Evolutionary conservation across 2,888 invertebrate species (phyloP).

Genomic region (Cosmopolites sordidus): DNA sequence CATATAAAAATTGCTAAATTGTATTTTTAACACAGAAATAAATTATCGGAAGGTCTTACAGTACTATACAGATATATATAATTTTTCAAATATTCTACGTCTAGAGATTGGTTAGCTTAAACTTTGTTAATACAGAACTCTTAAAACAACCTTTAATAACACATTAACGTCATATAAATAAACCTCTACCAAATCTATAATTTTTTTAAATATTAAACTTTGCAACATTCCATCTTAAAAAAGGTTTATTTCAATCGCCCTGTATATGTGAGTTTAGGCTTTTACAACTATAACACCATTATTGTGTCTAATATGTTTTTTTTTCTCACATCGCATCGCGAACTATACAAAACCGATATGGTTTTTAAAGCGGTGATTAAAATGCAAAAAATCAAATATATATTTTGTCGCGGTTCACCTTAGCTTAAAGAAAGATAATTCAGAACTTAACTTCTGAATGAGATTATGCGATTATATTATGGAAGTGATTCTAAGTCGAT

Average conservation of each 20-base stretch:
- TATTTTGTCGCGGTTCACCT: no score
- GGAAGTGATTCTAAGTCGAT: no score
- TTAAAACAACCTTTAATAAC: slow-evolving; percentile 7
- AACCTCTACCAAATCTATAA: slow-evolving; percentile 4
- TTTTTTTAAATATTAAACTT: slow-evolving; percentile 2
- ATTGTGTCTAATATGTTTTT: background rate
- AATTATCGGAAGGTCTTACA: slow-evolving; percentile 10
- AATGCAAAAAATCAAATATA: background rate
- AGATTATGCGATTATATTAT: no score
- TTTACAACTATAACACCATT: slow-evolving; percentile 11
- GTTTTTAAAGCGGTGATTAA: background rate
- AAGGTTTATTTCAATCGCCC: slow-evolving; percentile 6
- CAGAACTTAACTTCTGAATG: no score
- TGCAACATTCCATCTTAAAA: slow-evolving; percentile 5
- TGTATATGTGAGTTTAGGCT: slow-evolving; percentile 4
- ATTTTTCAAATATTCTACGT: background rate
- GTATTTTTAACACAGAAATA: slow-evolving; percentile 7
- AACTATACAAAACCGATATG: background rate
- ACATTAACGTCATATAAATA: background rate
- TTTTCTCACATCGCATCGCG: background rate
- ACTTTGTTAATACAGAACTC: background rate
- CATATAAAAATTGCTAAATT: slow-evolving; percentile 10
- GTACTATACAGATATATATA: slow-evolving; percentile 10
- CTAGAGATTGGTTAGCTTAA: slow-evolving; percentile 1
- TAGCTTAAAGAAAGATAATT: no score